A percentile compares a stretch with the other conserved stretches of the same genome.
These are phyloP conservation scores for Catostomus latipinnis DNA, from an alignment of 2,797 vertebrate species.

Conservation along the genomic window DNA sequence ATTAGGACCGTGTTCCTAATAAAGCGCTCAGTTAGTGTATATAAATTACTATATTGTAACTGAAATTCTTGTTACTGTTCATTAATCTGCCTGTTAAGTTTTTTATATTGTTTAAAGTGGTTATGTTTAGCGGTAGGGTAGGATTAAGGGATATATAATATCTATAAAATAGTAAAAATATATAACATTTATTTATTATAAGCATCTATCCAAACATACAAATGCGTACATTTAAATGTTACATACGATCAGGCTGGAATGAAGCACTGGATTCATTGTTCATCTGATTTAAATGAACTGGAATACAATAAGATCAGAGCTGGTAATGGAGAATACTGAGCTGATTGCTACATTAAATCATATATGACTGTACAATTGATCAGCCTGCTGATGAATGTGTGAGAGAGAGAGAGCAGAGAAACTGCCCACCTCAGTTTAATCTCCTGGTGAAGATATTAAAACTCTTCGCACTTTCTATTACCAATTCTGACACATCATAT, in stretches of 20 bases:
- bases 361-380: slow-evolving; percentile 41
- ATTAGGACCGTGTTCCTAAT: no score
- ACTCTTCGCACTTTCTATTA: slow-evolving; percentile 8
- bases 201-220: no score
- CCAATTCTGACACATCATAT: slow-evolving; percentile 35
- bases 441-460: slow-evolving; percentile 7
- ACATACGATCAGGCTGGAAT: slow-evolving; percentile 8
- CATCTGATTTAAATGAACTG: slow-evolving; percentile 52
- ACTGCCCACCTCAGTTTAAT: slow-evolving; percentile 37
- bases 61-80: no score
- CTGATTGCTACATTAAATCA: slow-evolving; percentile 57
- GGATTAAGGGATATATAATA: no score
- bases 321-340: slow-evolving; percentile 46
- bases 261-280: slow-evolving; percentile 43
- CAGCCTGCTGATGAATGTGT: slow-evolving; percentile 24
- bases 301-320: slow-evolving; percentile 48
- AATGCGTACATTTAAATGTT: no score
- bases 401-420: slow-evolving; percentile 25
- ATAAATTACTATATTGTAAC: no score
- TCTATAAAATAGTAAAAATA: no score
- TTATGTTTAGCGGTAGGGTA: no score
- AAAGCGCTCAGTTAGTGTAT: no score
- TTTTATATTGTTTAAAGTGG: no score
- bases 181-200: no score
- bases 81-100: no score